phyloP scores from a whole-genome alignment of 2,888 invertebrate species.

The Scelioninae gen. 1 region DNA sequence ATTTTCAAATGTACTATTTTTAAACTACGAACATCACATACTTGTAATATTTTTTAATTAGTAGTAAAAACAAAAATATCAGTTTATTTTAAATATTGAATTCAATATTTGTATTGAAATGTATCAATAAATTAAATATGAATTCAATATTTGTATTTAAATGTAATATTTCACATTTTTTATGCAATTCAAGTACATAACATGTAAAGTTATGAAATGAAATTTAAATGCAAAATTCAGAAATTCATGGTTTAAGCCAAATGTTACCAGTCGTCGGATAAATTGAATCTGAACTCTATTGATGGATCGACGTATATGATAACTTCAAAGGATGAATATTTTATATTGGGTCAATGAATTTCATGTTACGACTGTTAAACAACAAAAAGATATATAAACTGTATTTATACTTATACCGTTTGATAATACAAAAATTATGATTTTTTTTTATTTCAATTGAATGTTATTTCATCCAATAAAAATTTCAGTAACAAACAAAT shows the following conservation, averaged over 20 bases:
- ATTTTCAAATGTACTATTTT: neutral
- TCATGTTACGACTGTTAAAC: conserved; percentile 12
- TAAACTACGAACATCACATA: neutral
- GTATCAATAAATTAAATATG: no score
- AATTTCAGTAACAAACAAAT: no score
- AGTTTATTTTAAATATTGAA: no score
- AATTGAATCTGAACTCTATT: conserved; percentile 30
- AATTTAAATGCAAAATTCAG: neutral
- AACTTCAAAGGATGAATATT: conserved; percentile 32
- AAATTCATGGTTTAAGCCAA: conserved; percentile 1
- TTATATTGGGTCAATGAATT: conserved; percentile 42
- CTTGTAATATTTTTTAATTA: no score
- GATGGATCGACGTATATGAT: conserved; percentile 30
- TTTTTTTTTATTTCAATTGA: neutral
- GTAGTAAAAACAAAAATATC: no score
- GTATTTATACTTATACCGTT: neutral
- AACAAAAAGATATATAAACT: neutral
- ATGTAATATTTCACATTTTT: no score
- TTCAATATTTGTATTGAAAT: no score
- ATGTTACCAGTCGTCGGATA: conserved; percentile 10
- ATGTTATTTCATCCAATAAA: neutral
- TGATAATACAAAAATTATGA: neutral
- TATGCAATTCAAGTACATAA: no score
- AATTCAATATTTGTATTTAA: no score
- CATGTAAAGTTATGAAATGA: no score